Base-by-base conservation (phyloP, 2,797 vertebrate genomes). In the Myotis planiceps region DNA sequence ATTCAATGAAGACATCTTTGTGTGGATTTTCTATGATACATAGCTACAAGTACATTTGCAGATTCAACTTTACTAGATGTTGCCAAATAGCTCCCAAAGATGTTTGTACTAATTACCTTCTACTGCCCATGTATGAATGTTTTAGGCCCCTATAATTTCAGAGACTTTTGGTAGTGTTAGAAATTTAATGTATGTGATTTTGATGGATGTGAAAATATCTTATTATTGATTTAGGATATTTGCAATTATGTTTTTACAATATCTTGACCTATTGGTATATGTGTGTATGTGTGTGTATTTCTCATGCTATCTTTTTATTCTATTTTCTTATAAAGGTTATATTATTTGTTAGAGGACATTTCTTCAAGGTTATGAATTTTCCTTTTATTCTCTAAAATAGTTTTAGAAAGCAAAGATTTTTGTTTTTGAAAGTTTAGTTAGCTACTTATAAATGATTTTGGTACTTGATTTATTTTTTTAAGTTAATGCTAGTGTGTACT, bases 361-460 rank as follows among this genome's bases (percentile, higher is more conserved):
- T 71, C 27, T 45, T 68, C 19, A 65, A 51, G 12, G 19, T 76
- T 76, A 51, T 76, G 10, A 75, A 75, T 51, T 76, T 76, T 19
- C 10, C 63, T 81, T 60, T 66, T 51, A 72, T 63, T 94, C 9
- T 21, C 13, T 53, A 10, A 16, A 80, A 47, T 51, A 29, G 5
- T 90, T 95, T 65, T 47, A 93, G 71, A 93, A 76, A 88, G 55
- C 4, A 91, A 78, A 19, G 4, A n/a, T 32, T 75, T 89, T 71
- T 74, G 18, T 51, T 60, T 25, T 87, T 91, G 1, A 84, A 84
- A 71, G 6, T 84, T 94, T 55, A 79, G 14, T 55, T 65, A 91
- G 13, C 25, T 25, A 37, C 3, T 45, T 75, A 69, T 39, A 65
- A 84, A 92, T 75, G 9, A 75, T 75, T 51, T 69, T 25, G 8